Conservation (phyloP, 2,113 vertebrate species). For the Phylloscopus whistleri region DNA sequence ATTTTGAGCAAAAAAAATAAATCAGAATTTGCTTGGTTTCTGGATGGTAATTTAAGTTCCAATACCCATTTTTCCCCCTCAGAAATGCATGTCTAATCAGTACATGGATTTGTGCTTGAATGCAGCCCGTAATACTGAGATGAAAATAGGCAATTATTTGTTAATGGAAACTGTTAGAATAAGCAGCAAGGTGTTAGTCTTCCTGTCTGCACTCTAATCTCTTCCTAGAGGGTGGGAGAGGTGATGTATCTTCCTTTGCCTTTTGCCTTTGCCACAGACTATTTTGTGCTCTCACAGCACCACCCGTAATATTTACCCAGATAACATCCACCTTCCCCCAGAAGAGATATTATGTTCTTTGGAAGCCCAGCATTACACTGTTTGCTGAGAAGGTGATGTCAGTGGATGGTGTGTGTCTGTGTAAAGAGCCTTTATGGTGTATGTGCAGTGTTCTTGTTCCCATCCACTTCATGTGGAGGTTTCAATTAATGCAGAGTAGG, state of each 20-base stretch:
- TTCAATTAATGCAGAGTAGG: not conserved
- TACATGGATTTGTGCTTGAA: not conserved
- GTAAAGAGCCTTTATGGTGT: not conserved
- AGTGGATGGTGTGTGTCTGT: not conserved
- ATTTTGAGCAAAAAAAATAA: not conserved
- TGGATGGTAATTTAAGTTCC: not conserved
- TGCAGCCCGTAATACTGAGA: not conserved
- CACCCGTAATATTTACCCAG: fast-evolving
- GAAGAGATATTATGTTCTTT: not conserved
- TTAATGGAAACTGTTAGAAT: not conserved
- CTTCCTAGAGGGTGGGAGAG: not conserved
- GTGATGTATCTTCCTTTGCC: not conserved
- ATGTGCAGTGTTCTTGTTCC: not conserved
- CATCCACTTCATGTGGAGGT: not conserved
- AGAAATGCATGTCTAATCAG: not conserved
- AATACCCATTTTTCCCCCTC: not conserved
- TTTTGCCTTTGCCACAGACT: not conserved
- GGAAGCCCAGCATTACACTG: not conserved
- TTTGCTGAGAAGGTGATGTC: not conserved
- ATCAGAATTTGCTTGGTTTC: not conserved
- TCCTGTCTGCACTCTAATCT: not conserved
- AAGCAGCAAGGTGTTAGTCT: not conserved
- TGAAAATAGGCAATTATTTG: not conserved
- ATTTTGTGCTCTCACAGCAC: not conserved
- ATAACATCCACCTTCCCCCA: not conserved